Percentiles rank a stretch among this genome's conserved stretches.
phyloP scores from a whole-genome alignment of 2,797 vertebrate genomes.

The Cephalopachus bancanus region DNA sequence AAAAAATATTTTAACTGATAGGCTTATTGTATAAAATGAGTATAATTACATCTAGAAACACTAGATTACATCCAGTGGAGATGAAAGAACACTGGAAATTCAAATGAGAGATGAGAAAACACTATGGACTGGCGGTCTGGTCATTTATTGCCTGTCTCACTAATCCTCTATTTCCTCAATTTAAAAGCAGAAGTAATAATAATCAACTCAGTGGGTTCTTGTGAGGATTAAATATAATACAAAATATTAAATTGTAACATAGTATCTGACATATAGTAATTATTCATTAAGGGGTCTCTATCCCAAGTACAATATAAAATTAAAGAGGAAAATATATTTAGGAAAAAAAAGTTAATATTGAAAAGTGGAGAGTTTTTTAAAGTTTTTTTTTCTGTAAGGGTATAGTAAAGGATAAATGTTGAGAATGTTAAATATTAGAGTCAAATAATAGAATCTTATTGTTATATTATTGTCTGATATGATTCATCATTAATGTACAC shows the following conservation, averaged over 20 bases:
- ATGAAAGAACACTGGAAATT: neutral
- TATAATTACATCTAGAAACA: slow-evolving; percentile 1
- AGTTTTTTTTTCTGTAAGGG: neutral
- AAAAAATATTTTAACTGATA: neutral
- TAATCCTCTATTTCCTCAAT: neutral
- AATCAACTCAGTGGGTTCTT: neutral
- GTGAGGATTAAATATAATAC: neutral
- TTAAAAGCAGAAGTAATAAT: neutral
- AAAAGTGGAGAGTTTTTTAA: neutral
- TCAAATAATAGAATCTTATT: neutral
- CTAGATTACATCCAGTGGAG: neutral
- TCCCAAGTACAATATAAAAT: neutral
- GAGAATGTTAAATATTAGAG: neutral
- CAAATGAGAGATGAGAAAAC: neutral
- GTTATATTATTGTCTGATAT: neutral
- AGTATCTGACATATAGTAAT: neutral
- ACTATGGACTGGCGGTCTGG: neutral
- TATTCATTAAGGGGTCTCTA: neutral
- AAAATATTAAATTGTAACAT: neutral
- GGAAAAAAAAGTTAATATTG: neutral
- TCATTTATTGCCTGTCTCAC: neutral
- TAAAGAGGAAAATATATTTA: neutral
- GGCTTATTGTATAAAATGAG: neutral
- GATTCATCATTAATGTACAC: neutral
- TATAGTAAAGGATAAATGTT: neutral